These are phyloP conservation scores for Campylomormyrus tamandua DNA, from an alignment of 2,113 vertebrate species.

Conservation along the genomic window DNA sequence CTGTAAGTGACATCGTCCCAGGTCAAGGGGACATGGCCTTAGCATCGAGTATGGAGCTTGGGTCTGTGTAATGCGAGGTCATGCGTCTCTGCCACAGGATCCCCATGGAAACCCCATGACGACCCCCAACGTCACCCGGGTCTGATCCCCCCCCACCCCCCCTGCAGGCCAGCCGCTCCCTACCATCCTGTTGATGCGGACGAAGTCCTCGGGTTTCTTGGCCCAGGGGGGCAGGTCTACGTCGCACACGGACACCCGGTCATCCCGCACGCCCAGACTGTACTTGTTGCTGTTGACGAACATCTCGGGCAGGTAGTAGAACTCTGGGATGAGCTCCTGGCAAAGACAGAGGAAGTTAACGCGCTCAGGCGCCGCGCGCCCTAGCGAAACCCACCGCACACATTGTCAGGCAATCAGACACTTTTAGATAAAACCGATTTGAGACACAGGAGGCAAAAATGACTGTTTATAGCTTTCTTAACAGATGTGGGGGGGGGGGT, in stretches of 20 bases:
- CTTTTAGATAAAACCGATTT: neutral
- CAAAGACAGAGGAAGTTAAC: neutral
- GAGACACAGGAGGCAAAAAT: neutral
- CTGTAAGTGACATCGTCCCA: constrained; percentile 60
- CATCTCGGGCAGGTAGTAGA: constrained; percentile 98
- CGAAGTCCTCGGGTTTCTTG: constrained; percentile 92
- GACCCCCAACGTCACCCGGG: neutral
- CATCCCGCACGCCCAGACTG: constrained; percentile 81
- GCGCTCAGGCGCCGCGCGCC: neutral
- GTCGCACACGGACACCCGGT: constrained; percentile 74
- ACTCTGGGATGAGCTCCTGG: constrained; percentile 93
- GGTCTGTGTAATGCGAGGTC: constrained; percentile 57
- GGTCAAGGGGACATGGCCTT: constrained; percentile 76
- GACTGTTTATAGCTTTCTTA: neutral
- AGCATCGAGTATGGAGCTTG: constrained; percentile 69
- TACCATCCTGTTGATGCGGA: constrained; percentile 96
- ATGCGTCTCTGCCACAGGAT: neutral
- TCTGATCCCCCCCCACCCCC: neutral
- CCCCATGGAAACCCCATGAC: neutral
- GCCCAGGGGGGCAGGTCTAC: constrained; percentile 91
- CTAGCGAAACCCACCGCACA: neutral
- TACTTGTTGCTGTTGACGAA: constrained; percentile 94
- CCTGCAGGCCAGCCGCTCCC: constrained; percentile 32
- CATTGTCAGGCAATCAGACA: neutral
- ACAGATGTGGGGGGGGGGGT: neutral